Conservation (phyloP, 2,888 invertebrate genomes). For the Clistopyga incitator region DNA sequence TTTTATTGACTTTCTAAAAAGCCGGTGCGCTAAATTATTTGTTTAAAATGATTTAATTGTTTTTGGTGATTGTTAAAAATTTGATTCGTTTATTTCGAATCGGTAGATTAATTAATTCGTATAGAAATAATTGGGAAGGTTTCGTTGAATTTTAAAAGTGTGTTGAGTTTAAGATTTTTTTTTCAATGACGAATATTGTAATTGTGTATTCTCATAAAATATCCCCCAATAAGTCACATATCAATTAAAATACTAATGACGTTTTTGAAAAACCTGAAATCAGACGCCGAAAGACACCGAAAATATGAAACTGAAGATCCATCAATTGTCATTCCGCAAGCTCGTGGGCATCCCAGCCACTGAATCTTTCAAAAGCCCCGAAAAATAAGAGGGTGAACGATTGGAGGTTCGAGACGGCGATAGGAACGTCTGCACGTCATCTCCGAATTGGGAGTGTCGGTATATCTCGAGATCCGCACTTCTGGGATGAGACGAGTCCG, state of each 20-base stretch:
- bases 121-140: too few species aligned
- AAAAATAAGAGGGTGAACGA: slow-evolving; percentile 5
- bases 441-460: slow-evolving; percentile 5
- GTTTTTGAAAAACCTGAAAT: too few species aligned
- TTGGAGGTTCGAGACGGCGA: neutral
- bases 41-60: too few species aligned
- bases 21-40: neutral
- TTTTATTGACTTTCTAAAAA: neutral
- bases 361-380: neutral
- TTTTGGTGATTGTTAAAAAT: too few species aligned
- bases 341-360: neutral
- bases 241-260: too few species aligned
- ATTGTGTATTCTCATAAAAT: too few species aligned
- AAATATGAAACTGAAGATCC: neutral
- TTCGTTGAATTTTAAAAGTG: too few species aligned
- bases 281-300: neutral
- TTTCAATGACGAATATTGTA: too few species aligned
- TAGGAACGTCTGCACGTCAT: slow-evolving; percentile 13
- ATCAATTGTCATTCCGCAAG: neutral
- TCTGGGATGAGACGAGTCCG: slow-evolving; percentile 11
- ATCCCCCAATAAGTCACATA: too few species aligned
- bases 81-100: too few species aligned
- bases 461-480: slow-evolving; percentile 13
- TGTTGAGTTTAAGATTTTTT: too few species aligned
- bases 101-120: too few species aligned